phyloP scores from a whole-genome alignment of 2,888 invertebrate genomes.

The Darwinula stevensoni region DNA sequence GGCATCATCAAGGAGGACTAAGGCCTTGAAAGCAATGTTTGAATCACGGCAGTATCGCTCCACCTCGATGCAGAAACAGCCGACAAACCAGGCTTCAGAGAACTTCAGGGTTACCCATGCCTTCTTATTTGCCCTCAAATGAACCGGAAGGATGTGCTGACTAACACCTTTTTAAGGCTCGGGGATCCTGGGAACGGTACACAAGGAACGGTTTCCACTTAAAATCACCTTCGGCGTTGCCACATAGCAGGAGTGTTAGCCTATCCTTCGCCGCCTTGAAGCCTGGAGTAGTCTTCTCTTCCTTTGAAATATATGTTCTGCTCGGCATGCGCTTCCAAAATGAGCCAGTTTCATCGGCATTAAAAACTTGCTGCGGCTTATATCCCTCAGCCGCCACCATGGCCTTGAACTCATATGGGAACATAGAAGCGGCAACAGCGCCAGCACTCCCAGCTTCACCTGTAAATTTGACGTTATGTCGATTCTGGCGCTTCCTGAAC shows the following conservation, averaged over 20 bases:
- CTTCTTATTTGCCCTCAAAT: conserved; percentile 9
- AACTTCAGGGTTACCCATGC: conserved; percentile 9
- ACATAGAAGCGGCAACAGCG: background rate
- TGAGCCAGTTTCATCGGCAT: conserved; percentile 8
- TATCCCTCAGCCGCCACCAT: conserved; percentile 4
- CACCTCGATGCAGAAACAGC: conserved; percentile 8
- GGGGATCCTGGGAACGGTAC: conserved; percentile 7
- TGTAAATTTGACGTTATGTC: conserved; percentile 5
- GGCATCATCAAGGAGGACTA: conserved; percentile 9
- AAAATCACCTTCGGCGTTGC: conserved; percentile 8
- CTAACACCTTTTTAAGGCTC: conserved; percentile 7
- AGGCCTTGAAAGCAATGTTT: conserved; percentile 7
- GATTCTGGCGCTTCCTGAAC: conserved; percentile 6
- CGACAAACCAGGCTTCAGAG: conserved; percentile 8
- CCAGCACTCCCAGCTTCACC: conserved; percentile 6
- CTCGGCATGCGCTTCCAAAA: conserved; percentile 9
- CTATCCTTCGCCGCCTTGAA: conserved; percentile 8
- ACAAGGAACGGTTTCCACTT: conserved; percentile 7
- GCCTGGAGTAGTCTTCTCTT: conserved; percentile 6
- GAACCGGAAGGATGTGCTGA: conserved; percentile 7
- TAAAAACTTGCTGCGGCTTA: conserved; percentile 7
- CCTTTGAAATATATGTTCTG: conserved; percentile 5
- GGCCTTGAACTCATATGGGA: conserved; percentile 3
- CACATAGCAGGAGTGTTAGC: conserved; percentile 8
- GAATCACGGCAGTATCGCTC: conserved; percentile 1